A percentile compares a stretch with the other conserved stretches of the same genome.
phyloP scores from a whole-genome alignment of 2,888 invertebrate genomes.

The Aphidius colemani region DNA sequence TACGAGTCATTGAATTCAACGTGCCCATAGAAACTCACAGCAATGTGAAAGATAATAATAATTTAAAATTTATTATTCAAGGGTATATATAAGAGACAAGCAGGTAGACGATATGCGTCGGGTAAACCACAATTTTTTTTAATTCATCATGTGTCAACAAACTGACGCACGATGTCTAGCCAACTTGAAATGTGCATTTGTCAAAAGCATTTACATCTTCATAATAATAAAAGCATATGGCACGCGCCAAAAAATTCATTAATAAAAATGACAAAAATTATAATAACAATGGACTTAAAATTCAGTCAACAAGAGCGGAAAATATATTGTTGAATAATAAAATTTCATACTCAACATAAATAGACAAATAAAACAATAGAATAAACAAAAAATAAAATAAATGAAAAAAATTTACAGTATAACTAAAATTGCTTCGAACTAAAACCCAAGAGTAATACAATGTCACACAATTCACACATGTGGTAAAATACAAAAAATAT shows the following conservation, averaged over 20 bases:
- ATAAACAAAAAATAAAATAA: neutral
- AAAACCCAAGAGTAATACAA: too few species aligned
- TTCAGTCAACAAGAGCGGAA: neutral
- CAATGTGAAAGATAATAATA: neutral
- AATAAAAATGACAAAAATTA: too few species aligned
- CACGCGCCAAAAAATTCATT: neutral
- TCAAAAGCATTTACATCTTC: neutral
- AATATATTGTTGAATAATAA: neutral
- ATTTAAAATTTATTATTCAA: conserved; percentile 9
- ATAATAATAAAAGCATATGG: conserved; percentile 2
- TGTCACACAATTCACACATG: too few species aligned
- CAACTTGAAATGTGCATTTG: neutral
- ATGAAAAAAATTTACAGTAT: conserved; percentile 8
- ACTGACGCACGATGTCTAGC: neutral
- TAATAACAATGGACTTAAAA: too few species aligned
- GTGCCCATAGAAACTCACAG: too few species aligned
- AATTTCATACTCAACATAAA: neutral
- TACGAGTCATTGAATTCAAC: neutral
- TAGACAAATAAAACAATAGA: neutral
- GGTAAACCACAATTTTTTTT: neutral
- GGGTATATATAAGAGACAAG: neutral
- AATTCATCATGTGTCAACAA: conserved; percentile 16
- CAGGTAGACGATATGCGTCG: too few species aligned
- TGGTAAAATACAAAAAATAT: too few species aligned
- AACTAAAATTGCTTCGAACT: too few species aligned